A percentile compares a stretch with the other conserved stretches of the same genome.
These are phyloP conservation scores for Leptopterna dolabrata DNA, from an alignment of 2,888 invertebrate species.

Conservation along the genomic window DNA sequence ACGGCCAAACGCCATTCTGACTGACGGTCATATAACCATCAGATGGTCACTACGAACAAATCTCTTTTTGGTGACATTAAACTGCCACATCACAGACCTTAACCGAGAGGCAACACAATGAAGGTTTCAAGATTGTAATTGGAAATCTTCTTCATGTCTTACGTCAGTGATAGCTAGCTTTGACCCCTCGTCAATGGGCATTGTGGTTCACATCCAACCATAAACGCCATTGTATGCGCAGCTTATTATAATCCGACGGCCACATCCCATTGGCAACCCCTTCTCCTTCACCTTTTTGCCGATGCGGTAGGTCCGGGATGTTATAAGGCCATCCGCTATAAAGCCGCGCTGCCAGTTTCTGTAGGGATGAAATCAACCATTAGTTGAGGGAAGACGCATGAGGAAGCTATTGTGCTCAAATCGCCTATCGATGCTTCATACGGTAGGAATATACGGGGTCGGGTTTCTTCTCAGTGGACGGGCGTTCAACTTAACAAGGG, in stretches of 20 bases:
- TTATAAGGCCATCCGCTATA: background rate
- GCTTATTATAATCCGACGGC: background rate
- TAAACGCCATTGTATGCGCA: background rate
- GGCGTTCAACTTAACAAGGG: background rate
- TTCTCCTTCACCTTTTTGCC: background rate
- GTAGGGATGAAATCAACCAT: background rate
- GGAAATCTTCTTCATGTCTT: background rate
- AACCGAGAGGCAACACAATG: no score
- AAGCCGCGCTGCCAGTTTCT: background rate
- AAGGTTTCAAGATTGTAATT: background rate
- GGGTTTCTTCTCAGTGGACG: background rate
- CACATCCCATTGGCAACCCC: background rate
- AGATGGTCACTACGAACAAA: no score
- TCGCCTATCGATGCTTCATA: conserved; percentile 7
- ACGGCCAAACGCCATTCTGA: no score
- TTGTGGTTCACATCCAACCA: background rate
- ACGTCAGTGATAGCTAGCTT: background rate
- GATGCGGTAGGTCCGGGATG: background rate
- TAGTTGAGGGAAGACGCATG: background rate
- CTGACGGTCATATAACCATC: no score
- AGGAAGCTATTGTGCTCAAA: background rate
- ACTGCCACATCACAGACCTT: no score
- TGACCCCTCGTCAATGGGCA: background rate
- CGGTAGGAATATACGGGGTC: background rate
- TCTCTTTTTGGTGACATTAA: no score